These are phyloP conservation scores for Stichopus chloronotus DNA, from an alignment of 35 echinoderm and acorn worm species.

Conservation along the genomic window DNA sequence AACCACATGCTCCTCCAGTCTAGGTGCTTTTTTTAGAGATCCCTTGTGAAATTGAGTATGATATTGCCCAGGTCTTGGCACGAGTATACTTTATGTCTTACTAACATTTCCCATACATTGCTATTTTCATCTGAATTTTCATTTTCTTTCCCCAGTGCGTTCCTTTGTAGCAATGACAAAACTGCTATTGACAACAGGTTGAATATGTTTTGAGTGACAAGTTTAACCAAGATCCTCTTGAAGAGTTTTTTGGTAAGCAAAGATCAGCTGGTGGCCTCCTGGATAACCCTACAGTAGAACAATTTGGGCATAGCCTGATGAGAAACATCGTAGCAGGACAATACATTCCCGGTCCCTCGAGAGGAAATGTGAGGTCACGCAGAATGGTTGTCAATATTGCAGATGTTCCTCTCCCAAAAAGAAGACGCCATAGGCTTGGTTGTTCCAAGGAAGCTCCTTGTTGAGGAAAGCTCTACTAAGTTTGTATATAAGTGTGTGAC, in stretches of 20 bases:
- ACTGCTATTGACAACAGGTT: constrained; percentile 45
- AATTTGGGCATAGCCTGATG: constrained; percentile 54
- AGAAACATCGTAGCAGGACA: constrained; percentile 21
- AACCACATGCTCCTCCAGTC: neutral
- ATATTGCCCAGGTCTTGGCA: constrained; percentile 7
- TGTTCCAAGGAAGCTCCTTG: constrained; percentile 12
- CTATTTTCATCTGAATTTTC: neutral
- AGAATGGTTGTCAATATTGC: neutral
- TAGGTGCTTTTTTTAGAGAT: neutral
- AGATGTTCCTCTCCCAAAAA: constrained; percentile 21
- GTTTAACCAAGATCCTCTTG: constrained; percentile 73
- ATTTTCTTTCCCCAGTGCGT: constrained; percentile 55
- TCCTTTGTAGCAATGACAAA: constrained; percentile 53
- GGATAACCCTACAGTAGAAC: constrained; percentile 65
- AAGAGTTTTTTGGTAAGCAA: constrained; percentile 80
- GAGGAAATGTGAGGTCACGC: constrained; percentile 17
- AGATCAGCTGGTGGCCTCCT: constrained; percentile 34
- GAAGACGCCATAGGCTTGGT: constrained; percentile 21
- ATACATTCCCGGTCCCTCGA: constrained; percentile 13
- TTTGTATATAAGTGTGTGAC: neutral
- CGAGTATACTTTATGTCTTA: neutral
- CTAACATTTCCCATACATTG: constrained; percentile 5
- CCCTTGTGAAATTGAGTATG: constrained; percentile 8
- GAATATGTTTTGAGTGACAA: constrained; percentile 65
- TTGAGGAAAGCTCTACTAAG: neutral